Evolutionary conservation across 2,113 vertebrate genomes (phyloP).

Genomic region (Carollia perspicillata): DNA sequence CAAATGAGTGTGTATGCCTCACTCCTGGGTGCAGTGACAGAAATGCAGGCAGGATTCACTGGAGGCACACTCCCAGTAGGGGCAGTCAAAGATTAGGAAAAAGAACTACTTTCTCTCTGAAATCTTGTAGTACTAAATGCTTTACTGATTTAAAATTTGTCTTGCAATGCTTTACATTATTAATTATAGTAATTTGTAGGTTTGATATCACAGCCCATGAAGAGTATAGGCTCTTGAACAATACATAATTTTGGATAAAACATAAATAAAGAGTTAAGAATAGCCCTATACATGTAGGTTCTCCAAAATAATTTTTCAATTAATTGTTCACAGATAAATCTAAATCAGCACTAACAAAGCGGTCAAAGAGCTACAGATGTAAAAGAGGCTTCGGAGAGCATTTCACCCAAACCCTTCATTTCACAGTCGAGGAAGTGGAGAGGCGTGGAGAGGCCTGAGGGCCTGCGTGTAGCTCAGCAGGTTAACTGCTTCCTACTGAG

Average conservation of each 20-base stretch:
- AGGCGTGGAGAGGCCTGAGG: not conserved
- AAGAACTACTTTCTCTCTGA: not conserved
- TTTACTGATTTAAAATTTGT: not conserved
- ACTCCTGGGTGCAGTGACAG: not conserved
- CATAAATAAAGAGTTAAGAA: not conserved
- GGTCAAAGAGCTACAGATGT: not conserved
- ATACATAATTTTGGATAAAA: not conserved
- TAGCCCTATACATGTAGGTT: not conserved
- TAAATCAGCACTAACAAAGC: not conserved
- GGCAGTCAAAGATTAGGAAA: not conserved
- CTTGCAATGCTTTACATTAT: not conserved
- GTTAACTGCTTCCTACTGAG: not conserved
- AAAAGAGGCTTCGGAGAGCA: not conserved
- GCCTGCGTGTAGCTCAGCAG: not conserved
- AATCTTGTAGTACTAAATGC: not conserved
- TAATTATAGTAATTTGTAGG: not conserved
- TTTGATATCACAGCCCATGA: not conserved
- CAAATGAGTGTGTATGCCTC: too few relatives aligned
- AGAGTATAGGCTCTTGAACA: not conserved
- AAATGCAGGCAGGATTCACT: not conserved
- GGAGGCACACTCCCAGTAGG: not conserved
- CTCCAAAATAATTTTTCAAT: conserved; percentile 2
- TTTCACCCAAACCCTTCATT: not conserved
- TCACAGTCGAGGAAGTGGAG: not conserved
- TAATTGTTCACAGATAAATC: not conserved